A percentile compares a stretch with the other conserved stretches of the same genome.
Evolutionary conservation across 1,140 invertebrate species (phyloP).

Genomic region (Augochlora pura): DNA sequence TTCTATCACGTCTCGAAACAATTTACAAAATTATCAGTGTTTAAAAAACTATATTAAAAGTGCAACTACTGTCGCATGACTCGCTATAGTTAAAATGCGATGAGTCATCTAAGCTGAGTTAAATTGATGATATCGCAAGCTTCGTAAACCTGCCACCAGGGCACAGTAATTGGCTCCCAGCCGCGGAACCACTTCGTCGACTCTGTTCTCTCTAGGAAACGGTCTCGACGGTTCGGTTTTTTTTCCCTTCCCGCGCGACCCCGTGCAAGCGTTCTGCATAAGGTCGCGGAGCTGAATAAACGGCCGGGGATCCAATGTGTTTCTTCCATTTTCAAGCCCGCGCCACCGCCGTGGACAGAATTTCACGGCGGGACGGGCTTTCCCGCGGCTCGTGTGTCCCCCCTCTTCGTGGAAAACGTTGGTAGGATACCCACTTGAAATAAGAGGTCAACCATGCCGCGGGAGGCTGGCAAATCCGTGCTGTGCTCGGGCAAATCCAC

Average conservation of each 20-base stretch:
- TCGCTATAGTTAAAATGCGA: no score
- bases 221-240: no score
- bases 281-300: conserved; percentile 46
- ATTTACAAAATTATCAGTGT: no score
- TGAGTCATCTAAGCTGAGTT: no score
- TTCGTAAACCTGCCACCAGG: no score
- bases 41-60: no score
- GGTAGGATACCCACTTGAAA: conserved; percentile 26
- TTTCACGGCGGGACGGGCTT: conserved; percentile 40
- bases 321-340: conserved; percentile 25
- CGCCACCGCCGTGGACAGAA: conserved; percentile 29
- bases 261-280: conserved; percentile 19
- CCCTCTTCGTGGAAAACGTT: conserved; percentile 34
- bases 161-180: no score
- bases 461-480: conserved; percentile 9
- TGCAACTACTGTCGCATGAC: no score
- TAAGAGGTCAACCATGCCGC: conserved; percentile 24
- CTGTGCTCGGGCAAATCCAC: conserved; percentile 24
- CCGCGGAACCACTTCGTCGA: no score
- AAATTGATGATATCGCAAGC: no score
- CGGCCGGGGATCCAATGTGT: conserved; percentile 40
- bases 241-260: not conserved
- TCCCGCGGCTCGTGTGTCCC: conserved; percentile 47
- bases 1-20: no score
- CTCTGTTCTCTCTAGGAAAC: no score